Conservation (phyloP, 2,113 vertebrate species). For the Camelus dromedarius region DNA sequence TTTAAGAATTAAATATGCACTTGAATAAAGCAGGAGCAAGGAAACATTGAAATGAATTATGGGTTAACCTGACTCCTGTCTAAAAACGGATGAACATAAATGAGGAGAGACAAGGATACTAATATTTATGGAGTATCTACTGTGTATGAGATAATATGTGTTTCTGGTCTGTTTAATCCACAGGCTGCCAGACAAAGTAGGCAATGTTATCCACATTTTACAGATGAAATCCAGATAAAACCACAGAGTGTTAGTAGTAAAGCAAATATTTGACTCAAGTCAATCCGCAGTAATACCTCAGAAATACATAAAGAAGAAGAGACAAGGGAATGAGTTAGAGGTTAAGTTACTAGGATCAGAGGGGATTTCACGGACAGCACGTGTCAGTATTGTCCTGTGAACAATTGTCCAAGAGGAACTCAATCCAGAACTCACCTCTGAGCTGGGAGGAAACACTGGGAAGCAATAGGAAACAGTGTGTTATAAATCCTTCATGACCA, state of each 20-base stretch:
- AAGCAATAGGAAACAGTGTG: rapidly evolving
- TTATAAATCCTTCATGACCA: neutral
- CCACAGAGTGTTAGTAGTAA: neutral
- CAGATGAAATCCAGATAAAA: conserved; percentile 31
- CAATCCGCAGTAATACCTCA: conserved; percentile 31
- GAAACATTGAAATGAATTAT: neutral
- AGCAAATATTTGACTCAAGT: conserved; percentile 49
- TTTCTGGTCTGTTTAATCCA: neutral
- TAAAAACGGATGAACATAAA: conserved; percentile 32
- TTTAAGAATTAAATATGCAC: neutral
- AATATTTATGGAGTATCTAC: neutral
- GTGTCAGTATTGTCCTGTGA: neutral
- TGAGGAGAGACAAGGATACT: neutral
- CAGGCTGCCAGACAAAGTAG: neutral
- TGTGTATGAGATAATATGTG: neutral
- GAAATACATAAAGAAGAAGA: neutral
- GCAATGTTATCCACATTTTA: neutral
- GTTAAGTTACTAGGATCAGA: conserved; percentile 38
- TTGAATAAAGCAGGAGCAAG: neutral
- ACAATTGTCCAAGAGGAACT: neutral
- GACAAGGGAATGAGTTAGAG: neutral
- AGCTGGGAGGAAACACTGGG: neutral
- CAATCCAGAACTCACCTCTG: neutral
- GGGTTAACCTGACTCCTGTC: neutral
- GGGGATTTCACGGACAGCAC: conserved; percentile 14